Evolutionary conservation across 2,888 invertebrate genomes (phyloP).

Genomic region (Ernsta delagoae): DNA sequence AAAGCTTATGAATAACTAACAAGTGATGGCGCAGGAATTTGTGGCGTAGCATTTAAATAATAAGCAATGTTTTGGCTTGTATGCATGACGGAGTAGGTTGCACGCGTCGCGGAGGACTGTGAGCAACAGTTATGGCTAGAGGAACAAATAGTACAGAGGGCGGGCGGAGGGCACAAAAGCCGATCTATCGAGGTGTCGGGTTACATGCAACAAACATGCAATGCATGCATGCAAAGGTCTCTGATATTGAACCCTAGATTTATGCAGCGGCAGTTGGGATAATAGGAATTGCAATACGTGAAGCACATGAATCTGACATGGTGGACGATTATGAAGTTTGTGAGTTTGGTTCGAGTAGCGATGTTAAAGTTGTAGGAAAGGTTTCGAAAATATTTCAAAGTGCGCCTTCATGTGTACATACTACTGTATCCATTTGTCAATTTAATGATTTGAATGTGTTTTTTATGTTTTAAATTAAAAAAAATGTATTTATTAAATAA

Average conservation of each 20-base stretch:
- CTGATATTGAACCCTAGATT: constrained; percentile 40
- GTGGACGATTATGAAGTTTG: constrained; percentile 19
- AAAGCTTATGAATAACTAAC: not conserved
- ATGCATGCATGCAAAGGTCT: constrained; percentile 39
- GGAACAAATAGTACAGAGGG: constrained; percentile 38
- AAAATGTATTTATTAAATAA: too few species aligned
- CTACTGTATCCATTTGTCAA: too few species aligned
- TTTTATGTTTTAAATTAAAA: too few species aligned
- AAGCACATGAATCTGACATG: constrained; percentile 35
- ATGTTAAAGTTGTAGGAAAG: not conserved
- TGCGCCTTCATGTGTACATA: too few species aligned
- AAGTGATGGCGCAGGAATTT: constrained; percentile 2
- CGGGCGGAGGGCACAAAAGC: constrained; percentile 43
- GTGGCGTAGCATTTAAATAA: not conserved
- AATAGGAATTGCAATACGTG: constrained; percentile 36
- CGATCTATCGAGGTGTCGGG: constrained; percentile 43
- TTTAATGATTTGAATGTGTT: too few species aligned
- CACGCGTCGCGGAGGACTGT: constrained; percentile 12
- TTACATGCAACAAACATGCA: constrained; percentile 41
- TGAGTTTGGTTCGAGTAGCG: not conserved
- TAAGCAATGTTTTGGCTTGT: constrained; percentile 30
- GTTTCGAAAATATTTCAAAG: too few species aligned
- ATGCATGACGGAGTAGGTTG: constrained; percentile 1
- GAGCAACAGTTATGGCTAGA: constrained; percentile 38
- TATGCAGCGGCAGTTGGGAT: constrained; percentile 35